Evolutionary conservation across 2,797 vertebrate species (phyloP).

Genomic region (Emydoidea blandingii): DNA sequence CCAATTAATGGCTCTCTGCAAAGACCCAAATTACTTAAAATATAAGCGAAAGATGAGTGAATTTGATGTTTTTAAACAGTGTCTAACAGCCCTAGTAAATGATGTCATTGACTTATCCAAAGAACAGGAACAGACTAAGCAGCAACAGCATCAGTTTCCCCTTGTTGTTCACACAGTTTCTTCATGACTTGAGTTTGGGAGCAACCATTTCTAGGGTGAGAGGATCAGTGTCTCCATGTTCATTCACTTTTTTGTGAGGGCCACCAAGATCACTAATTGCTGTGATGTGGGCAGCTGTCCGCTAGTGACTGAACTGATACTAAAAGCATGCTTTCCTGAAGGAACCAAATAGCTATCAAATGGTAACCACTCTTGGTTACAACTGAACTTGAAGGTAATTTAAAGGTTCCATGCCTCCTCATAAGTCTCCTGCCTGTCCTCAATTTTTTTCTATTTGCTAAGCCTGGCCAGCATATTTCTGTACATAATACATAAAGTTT

Average conservation of each 20-base stretch:
- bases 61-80: not conserved
- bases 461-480: not conserved
- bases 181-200: not conserved
- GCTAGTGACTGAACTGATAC: rapidly evolving
- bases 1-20: not conserved
- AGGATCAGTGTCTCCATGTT: not conserved
- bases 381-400: not conserved
- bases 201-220: rapidly evolving
- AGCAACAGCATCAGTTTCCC: not conserved
- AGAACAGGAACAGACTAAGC: not conserved
- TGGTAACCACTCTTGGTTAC: not conserved
- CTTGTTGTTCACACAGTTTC: rapidly evolving
- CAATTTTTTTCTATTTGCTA: not conserved
- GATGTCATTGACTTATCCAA: not conserved
- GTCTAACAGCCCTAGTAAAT: not conserved
- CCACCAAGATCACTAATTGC: not conserved
- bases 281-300: not conserved
- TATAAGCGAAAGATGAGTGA: rapidly evolving
- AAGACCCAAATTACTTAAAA: not conserved
- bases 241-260: not conserved
- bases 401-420: not conserved
- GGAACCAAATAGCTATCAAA: not conserved
- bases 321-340: not conserved
- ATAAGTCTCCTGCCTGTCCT: not conserved
- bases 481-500: not conserved